A percentile compares a stretch with the other conserved stretches of the same genome.
Conservation (phyloP, 2,797 vertebrate genomes). For the Lepidocolaptes lacrymiger region DNA sequence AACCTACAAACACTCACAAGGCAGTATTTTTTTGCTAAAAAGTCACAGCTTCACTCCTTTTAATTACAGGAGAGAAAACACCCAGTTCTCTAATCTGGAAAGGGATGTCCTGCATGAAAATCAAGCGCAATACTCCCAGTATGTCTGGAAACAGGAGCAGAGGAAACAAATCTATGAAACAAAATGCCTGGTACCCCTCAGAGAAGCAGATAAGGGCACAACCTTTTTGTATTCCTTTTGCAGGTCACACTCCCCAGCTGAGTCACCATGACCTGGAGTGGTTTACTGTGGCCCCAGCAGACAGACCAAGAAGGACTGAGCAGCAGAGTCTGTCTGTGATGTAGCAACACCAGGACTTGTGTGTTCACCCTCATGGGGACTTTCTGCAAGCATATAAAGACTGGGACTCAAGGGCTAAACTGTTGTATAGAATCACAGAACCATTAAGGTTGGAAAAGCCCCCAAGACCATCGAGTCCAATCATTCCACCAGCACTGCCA, state of each 20-base stretch:
- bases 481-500: not conserved
- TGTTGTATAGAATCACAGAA: not conserved
- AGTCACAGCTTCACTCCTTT: not conserved
- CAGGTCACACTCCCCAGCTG: not conserved
- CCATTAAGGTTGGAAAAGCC: not conserved
- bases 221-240: not conserved
- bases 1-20: not conserved
- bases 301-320: not conserved
- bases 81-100: not conserved
- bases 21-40: not conserved
- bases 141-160: not conserved
- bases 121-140: not conserved
- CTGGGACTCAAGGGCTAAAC: not conserved
- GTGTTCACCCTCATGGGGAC: not conserved
- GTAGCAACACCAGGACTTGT: not conserved
- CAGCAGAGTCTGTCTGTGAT: not conserved
- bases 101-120: not conserved
- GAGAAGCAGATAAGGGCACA: not conserved
- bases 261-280: not conserved
- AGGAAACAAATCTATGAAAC: not conserved
- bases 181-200: not conserved
- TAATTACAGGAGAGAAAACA: slow-evolving; percentile 25
- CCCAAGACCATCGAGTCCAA: not conserved
- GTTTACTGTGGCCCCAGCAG: not conserved
- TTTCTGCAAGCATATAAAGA: not conserved